Percentiles rank a stretch among this genome's conserved stretches.
Conservation (phyloP, 2,113 vertebrate species). For the Podiceps cristatus region DNA sequence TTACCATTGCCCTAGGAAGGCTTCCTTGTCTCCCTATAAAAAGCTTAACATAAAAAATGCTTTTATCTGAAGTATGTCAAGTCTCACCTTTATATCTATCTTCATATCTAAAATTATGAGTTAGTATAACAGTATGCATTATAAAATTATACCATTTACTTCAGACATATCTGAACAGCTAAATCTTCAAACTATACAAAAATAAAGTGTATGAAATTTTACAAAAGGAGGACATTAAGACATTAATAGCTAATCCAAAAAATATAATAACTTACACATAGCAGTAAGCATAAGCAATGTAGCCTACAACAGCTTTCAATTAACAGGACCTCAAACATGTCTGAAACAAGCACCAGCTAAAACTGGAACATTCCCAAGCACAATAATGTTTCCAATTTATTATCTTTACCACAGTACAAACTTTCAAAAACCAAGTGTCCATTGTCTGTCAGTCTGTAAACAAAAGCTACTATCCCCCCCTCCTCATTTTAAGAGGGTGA, state of each 20-base stretch:
- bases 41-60: slow-evolving; percentile 27
- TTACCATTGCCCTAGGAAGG: slow-evolving; percentile 13
- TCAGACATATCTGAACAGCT: slow-evolving; percentile 71
- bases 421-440: slow-evolving; percentile 85
- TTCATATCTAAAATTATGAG: slow-evolving; percentile 57
- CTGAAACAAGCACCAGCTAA: slow-evolving; percentile 55
- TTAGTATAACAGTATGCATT: slow-evolving; percentile 72
- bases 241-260: slow-evolving; percentile 68
- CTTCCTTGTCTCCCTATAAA: slow-evolving; percentile 25
- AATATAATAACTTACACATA: slow-evolving; percentile 61
- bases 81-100: slow-evolving; percentile 14
- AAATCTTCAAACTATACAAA: slow-evolving; percentile 78
- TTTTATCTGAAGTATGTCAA: neutral
- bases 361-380: slow-evolving; percentile 74
- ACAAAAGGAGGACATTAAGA: slow-evolving; percentile 63
- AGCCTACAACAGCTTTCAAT: slow-evolving; percentile 47
- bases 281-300: slow-evolving; percentile 60
- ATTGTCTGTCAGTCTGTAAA: slow-evolving; percentile 79
- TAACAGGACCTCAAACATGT: slow-evolving; percentile 38
- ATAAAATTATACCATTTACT: slow-evolving; percentile 76
- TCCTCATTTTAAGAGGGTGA: slow-evolving; percentile 61
- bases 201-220: slow-evolving; percentile 79
- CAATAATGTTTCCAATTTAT: slow-evolving; percentile 84
- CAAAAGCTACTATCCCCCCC: slow-evolving; percentile 66
- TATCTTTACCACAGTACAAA: slow-evolving; percentile 91